Evolutionary conservation across 2,113 vertebrate genomes (phyloP).

Genomic region (Chaetodon trifascialis): DNA sequence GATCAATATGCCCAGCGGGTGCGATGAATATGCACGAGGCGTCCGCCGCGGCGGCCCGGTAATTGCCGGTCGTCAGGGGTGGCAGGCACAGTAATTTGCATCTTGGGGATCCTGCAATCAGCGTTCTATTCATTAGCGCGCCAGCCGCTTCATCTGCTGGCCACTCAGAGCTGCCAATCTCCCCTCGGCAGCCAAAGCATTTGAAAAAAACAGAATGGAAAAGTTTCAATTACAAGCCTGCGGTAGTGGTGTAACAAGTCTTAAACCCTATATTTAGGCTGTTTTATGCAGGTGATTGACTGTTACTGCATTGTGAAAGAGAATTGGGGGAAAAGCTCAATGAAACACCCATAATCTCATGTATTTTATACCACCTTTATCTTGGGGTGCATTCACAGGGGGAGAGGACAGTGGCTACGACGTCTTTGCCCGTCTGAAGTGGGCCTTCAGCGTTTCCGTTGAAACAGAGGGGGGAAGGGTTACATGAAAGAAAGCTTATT

Average conservation of each 20-base stretch:
- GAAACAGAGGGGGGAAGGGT: slow-evolving; percentile 51
- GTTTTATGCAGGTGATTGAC: slow-evolving; percentile 84
- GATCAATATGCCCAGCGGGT: slow-evolving; percentile 96
- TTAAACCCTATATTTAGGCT: slow-evolving; percentile 85
- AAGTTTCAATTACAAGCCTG: slow-evolving; percentile 92
- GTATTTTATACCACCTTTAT: slow-evolving; percentile 83
- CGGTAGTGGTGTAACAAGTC: slow-evolving; percentile 85
- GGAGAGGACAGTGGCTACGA: slow-evolving; percentile 17
- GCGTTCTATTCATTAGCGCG: slow-evolving; percentile 99
- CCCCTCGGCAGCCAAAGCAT: slow-evolving; percentile 86
- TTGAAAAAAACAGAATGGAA: slow-evolving; percentile 81
- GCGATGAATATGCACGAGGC: slow-evolving; percentile 99
- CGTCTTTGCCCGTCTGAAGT: slow-evolving; percentile 68
- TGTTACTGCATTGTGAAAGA: slow-evolving; percentile 81
- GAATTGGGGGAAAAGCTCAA: slow-evolving; percentile 77
- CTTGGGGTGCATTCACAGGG: slow-evolving; percentile 48
- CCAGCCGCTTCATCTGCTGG: slow-evolving; percentile 98
- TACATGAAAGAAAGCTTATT: slow-evolving; percentile 60
- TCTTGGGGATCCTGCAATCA: slow-evolving; percentile 99
- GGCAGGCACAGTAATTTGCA: slow-evolving; percentile 97
- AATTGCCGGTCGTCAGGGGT: slow-evolving; percentile 99
- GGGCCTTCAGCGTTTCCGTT: slow-evolving; percentile 55
- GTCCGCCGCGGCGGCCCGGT: slow-evolving; percentile 87
- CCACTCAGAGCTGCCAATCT: slow-evolving; percentile 99
- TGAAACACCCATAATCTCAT: slow-evolving; percentile 83